These are phyloP conservation scores for Anguilla marmorata DNA, from an alignment of 2,797 vertebrate genomes.

Conservation along the genomic window DNA sequence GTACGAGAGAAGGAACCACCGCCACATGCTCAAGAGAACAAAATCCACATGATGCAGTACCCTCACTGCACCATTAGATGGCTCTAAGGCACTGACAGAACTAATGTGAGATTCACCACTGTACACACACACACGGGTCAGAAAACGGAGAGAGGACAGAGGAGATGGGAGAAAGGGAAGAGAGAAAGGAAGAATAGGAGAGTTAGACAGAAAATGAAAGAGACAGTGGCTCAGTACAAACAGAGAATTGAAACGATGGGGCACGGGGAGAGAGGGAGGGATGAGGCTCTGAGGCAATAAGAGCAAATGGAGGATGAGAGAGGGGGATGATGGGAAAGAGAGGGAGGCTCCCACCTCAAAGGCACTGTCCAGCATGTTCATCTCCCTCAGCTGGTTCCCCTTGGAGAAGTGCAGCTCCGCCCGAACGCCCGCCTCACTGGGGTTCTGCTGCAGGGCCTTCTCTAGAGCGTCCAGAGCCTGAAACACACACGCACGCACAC, in stretches of 20 bases:
- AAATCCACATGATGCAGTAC: neutral
- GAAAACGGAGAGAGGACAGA: neutral
- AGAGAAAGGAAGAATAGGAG: neutral
- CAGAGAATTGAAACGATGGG: neutral
- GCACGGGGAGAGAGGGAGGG: neutral
- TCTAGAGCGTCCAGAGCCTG: constrained; percentile 88
- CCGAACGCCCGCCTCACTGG: constrained; percentile 79
- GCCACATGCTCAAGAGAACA: neutral
- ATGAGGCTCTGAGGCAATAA: neutral
- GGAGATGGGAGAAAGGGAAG: no score
- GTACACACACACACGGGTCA: neutral
- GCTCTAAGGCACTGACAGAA: neutral
- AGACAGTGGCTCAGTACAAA: neutral
- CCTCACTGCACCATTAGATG: neutral
- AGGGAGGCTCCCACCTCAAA: constrained; percentile 76
- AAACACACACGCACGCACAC: neutral
- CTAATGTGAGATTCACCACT: no score
- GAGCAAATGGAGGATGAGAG: neutral
- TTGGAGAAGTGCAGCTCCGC: constrained; percentile 95
- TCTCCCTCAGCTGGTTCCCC: constrained; percentile 94
- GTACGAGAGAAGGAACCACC: neutral
- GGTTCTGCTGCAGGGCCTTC: constrained; percentile 84
- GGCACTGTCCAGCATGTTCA: constrained; percentile 88
- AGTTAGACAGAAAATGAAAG: neutral
- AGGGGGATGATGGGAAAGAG: neutral